phyloP scores from a whole-genome alignment of 2,113 vertebrate genomes.

The Mesitornis unicolor region DNA sequence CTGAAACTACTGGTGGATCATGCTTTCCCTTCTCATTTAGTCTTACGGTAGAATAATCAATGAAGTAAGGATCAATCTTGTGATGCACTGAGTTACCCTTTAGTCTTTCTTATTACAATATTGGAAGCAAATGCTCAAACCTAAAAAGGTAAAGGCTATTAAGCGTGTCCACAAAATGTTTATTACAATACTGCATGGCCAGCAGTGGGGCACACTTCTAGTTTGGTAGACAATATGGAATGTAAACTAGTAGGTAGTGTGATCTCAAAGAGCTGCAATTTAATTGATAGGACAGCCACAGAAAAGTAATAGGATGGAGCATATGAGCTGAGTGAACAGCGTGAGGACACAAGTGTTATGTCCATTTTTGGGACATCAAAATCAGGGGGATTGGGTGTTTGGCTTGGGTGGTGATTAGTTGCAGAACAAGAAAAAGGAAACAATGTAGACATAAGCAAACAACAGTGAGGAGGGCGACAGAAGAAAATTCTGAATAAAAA shows the following conservation, averaged over 20 bases:
- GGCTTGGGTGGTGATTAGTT: neutral
- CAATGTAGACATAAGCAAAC: neutral
- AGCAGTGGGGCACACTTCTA: neutral
- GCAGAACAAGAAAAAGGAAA: neutral
- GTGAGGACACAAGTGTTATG: neutral
- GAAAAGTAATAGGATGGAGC: neutral
- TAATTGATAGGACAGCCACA: neutral
- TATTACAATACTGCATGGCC: neutral
- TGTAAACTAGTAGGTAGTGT: neutral
- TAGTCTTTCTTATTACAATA: neutral
- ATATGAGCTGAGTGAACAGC: neutral
- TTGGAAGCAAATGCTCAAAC: neutral
- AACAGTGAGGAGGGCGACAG: neutral
- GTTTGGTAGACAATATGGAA: neutral
- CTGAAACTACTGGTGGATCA: neutral
- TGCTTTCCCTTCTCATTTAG: neutral
- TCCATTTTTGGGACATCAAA: neutral
- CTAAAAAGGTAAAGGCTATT: neutral
- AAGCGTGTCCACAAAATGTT: neutral
- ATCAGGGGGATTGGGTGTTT: neutral
- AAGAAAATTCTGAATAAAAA: neutral
- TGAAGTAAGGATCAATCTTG: neutral
- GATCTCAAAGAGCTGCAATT: neutral
- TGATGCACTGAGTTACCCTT: neutral
- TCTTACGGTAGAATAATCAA: neutral